These are phyloP conservation scores for Melanotaenia nigrans DNA, from an alignment of 2,797 vertebrate genomes.

Conservation along the genomic window DNA sequence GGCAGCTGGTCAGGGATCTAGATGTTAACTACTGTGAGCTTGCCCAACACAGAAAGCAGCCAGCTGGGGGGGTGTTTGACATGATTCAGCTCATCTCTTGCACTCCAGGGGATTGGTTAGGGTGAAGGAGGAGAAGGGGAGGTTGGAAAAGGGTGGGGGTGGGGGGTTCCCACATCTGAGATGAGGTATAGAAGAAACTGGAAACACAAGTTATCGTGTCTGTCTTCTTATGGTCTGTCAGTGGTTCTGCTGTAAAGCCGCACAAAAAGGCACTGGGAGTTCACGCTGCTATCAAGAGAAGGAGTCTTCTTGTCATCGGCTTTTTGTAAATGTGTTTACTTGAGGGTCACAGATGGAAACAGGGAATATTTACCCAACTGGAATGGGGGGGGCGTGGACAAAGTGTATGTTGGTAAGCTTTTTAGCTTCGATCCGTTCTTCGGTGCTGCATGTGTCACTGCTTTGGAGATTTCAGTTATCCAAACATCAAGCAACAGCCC, in stretches of 20 bases:
- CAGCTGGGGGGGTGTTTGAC: slow-evolving; percentile 60
- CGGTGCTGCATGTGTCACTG: slow-evolving; percentile 68
- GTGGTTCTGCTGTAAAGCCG: slow-evolving; percentile 64
- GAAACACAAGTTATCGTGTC: slow-evolving; percentile 71
- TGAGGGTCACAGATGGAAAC: slow-evolving; percentile 52
- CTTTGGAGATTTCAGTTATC: slow-evolving; percentile 60
- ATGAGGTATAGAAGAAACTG: slow-evolving; percentile 61
- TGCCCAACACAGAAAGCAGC: slow-evolving; percentile 51
- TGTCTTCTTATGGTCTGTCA: slow-evolving; percentile 55
- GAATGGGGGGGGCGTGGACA: slow-evolving; percentile 34
- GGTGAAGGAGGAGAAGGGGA: slow-evolving; percentile 18
- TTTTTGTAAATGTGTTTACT: slow-evolving; percentile 59
- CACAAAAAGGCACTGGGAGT: slow-evolving; percentile 66
- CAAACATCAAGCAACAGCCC: slow-evolving; percentile 76
- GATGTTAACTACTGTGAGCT: slow-evolving; percentile 66
- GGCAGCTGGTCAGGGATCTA: slow-evolving; percentile 72
- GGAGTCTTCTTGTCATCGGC: slow-evolving; percentile 39
- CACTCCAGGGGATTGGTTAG: slow-evolving; percentile 14
- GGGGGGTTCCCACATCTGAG: slow-evolving; percentile 69
- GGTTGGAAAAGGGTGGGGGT: neutral
- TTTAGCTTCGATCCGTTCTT: slow-evolving; percentile 58
- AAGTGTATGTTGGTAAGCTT: slow-evolving; percentile 50
- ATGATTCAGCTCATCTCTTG: slow-evolving; percentile 68
- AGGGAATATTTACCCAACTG: slow-evolving; percentile 46
- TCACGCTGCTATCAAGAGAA: slow-evolving; percentile 56